These are phyloP conservation scores for Chrysolina haemoptera DNA, from an alignment of 2,888 invertebrate species.

Conservation along the genomic window DNA sequence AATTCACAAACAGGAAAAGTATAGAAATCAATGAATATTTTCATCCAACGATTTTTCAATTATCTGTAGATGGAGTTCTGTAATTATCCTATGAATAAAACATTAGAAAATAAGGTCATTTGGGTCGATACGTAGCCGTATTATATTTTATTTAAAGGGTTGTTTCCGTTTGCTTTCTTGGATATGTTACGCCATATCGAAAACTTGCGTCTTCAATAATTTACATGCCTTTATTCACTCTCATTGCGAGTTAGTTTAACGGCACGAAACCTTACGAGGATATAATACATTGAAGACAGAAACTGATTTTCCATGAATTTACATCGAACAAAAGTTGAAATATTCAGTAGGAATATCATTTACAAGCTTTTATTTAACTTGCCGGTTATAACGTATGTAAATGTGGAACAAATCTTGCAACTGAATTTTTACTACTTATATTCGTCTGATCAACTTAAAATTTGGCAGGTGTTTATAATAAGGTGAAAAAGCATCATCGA, in stretches of 20 bases:
- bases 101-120: constrained; percentile 26
- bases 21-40: constrained; percentile 17
- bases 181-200: constrained; percentile 39
- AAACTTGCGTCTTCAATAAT: constrained; percentile 34
- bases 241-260: constrained; percentile 25
- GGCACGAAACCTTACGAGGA: constrained; percentile 18
- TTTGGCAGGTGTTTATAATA: too few species aligned
- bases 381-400: too few species aligned
- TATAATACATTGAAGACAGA: not conserved
- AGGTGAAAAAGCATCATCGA: too few species aligned
- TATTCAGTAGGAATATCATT: too few species aligned
- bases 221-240: constrained; percentile 29
- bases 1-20: not conserved
- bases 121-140: constrained; percentile 21
- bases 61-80: constrained; percentile 22
- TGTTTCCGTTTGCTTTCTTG: constrained; percentile 16
- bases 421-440: too few species aligned
- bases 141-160: constrained; percentile 37
- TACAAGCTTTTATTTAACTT: too few species aligned
- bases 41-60: constrained; percentile 33
- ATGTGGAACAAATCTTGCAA: too few species aligned
- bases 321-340: too few species aligned
- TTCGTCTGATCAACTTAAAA: too few species aligned
- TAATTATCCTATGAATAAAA: constrained; percentile 41
- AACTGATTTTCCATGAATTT: not conserved